Percentiles rank a stretch among this genome's conserved stretches.
These are phyloP conservation scores for Halisarca cf. caerulea DNA, from an alignment of 37 sponge, comb jelly and placozoan genomes.

Conservation along the genomic window DNA sequence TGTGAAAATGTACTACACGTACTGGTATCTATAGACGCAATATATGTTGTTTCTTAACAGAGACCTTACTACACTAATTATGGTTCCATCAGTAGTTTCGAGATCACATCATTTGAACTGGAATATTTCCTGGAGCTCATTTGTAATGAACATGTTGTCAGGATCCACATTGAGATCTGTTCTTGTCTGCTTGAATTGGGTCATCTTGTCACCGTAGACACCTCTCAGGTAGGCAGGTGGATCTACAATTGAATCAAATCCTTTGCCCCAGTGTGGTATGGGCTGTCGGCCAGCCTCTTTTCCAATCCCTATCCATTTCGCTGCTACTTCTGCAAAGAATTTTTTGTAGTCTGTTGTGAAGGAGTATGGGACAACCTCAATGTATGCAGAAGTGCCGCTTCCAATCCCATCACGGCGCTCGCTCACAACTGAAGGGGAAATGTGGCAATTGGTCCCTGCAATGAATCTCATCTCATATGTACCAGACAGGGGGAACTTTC, in stretches of 20 bases:
- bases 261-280: neutral
- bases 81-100: too few relatives aligned
- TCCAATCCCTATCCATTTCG: neutral
- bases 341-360: neutral
- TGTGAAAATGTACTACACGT: too few relatives aligned
- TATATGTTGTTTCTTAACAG: too few relatives aligned
- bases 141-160: neutral
- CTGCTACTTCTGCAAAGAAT: neutral
- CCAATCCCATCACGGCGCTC: neutral
- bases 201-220: neutral
- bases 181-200: neutral
- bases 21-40: too few relatives aligned
- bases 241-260: neutral
- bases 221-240: neutral
- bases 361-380: neutral
- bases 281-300: neutral
- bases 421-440: neutral
- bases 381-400: neutral
- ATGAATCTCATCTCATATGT: neutral
- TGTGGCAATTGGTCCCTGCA: neutral
- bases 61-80: too few relatives aligned
- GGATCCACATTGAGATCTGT: neutral
- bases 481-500: neutral
- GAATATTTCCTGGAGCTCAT: neutral
- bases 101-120: too few relatives aligned